Conservation (phyloP, 2,888 invertebrate species). For the Amphipoea lucens region DNA sequence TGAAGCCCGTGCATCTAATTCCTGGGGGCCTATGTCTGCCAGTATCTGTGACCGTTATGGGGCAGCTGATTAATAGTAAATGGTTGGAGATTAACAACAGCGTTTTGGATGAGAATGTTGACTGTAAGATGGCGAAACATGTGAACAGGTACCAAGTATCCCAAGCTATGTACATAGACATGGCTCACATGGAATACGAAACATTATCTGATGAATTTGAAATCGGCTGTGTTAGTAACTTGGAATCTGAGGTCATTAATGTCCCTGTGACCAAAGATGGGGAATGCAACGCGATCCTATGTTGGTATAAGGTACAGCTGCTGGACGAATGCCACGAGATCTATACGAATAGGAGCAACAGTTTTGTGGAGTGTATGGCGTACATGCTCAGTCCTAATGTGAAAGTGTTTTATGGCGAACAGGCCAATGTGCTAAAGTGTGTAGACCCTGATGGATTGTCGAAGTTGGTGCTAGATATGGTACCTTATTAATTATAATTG, state of each 20-base stretch:
- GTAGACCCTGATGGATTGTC: conserved; percentile 40
- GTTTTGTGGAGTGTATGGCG: conserved; percentile 56
- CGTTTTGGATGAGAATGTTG: conserved; percentile 46
- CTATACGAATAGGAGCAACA: conserved; percentile 49
- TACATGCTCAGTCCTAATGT: conserved; percentile 28
- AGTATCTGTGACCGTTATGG: conserved; percentile 42
- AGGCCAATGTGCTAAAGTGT: conserved; percentile 42
- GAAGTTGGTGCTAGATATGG: conserved; percentile 51
- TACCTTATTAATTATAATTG: conserved; percentile 23
- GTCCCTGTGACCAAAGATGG: conserved; percentile 39
- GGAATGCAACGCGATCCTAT: conserved; percentile 53
- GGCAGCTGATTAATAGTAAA: conserved; percentile 45
- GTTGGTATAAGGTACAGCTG: conserved; percentile 61
- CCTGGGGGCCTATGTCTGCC: conserved; percentile 54
- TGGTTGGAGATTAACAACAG: conserved; percentile 50
- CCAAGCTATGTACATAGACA: conserved; percentile 39
- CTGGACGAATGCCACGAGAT: conserved; percentile 47
- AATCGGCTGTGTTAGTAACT: conserved; percentile 15
- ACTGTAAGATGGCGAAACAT: conserved; percentile 32
- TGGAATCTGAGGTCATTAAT: conserved; percentile 28
- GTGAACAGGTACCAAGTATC: conserved; percentile 52
- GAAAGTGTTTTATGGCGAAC: conserved; percentile 38
- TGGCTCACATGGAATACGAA: conserved; percentile 30
- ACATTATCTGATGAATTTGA: conserved; percentile 42
- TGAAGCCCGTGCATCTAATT: conserved; percentile 32